phyloP scores from a whole-genome alignment of 2,888 invertebrate genomes.

The Yponomeuta evonymella region DNA sequence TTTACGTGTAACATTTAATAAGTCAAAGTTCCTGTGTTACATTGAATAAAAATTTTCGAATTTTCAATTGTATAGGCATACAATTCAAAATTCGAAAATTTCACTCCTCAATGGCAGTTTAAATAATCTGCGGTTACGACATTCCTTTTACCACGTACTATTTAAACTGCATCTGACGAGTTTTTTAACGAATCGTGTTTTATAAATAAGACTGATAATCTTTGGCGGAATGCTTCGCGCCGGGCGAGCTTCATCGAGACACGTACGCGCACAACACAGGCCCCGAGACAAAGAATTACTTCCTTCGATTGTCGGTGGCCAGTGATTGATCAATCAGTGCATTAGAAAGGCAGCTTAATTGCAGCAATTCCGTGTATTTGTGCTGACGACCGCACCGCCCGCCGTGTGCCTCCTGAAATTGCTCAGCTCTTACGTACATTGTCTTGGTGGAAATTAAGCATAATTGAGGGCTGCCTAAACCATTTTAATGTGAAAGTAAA shows the following conservation, averaged over 20 bases:
- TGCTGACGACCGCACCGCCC: constrained; percentile 43
- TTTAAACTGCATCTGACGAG: no score
- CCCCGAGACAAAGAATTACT: constrained; percentile 52
- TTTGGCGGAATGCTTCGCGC: constrained; percentile 20
- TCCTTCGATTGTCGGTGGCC: constrained; percentile 58
- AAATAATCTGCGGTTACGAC: no score
- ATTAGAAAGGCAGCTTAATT: constrained; percentile 69
- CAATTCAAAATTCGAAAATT: no score
- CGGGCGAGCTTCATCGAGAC: constrained; percentile 31
- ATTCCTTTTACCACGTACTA: no score
- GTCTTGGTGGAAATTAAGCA: constrained; percentile 20
- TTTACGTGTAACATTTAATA: no score
- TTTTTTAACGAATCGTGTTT: no score
- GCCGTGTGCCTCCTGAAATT: constrained; percentile 21
- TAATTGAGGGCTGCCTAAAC: constrained; percentile 1
- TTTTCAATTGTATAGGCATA: no score
- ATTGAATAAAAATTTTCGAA: no score
- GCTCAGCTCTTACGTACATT: constrained; percentile 15
- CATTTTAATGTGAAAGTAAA: neutral
- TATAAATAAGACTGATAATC: neutral
- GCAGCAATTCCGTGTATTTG: constrained; percentile 64
- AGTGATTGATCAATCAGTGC: constrained; percentile 73
- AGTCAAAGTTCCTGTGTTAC: no score
- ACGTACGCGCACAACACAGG: constrained; percentile 56
- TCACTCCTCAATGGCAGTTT: no score